phyloP scores from a whole-genome alignment of 2,797 vertebrate genomes.

The Psittacula derbiana region DNA sequence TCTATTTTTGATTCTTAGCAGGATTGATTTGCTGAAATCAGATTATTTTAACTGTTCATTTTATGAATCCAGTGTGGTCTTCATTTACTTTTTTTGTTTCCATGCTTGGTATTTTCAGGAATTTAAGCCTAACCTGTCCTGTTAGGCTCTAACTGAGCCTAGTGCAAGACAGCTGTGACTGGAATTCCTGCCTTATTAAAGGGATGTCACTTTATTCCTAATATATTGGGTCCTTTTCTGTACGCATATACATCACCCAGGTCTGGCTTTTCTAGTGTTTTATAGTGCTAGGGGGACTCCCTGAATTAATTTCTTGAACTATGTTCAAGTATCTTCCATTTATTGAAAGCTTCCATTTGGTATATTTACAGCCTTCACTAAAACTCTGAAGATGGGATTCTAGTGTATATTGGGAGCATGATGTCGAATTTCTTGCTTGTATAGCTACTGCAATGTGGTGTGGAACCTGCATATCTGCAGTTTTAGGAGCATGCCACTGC shows the following conservation, averaged over 20 bases:
- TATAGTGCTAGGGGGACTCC: neutral
- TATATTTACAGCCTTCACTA: neutral
- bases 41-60: neutral
- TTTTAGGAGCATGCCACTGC: neutral
- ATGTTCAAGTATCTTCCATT: neutral
- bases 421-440: neutral
- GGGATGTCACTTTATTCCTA: neutral
- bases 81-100: neutral
- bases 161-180: neutral
- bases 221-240: neutral
- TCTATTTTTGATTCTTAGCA: neutral
- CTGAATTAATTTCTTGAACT: neutral
- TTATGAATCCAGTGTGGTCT: neutral
- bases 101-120: neutral
- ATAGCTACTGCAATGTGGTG: neutral
- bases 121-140: neutral
- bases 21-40: neutral
- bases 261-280: neutral
- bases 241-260: neutral
- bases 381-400: neutral
- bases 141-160: neutral
- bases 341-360: neutral
- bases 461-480: neutral
- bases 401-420: neutral
- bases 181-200: neutral